Evolutionary conservation across 2,888 invertebrate genomes (phyloP).

Genomic region (Autographa pulchrina): DNA sequence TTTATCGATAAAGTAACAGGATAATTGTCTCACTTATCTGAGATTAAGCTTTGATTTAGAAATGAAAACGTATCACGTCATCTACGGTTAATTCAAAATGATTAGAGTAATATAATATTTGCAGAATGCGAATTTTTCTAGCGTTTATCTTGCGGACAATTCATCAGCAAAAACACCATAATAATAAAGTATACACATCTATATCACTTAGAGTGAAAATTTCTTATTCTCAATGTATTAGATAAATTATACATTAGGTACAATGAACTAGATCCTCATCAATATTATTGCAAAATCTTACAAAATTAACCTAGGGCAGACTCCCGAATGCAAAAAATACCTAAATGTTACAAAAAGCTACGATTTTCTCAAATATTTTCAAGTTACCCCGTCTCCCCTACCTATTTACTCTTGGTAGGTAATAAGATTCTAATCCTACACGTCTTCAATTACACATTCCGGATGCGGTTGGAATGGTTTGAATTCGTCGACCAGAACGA

Average conservation of each 20-base stretch:
- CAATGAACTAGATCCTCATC: too few species aligned
- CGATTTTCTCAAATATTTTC: background rate
- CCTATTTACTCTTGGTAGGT: slow-evolving; percentile 52
- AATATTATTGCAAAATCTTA: too few species aligned
- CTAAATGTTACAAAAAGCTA: background rate
- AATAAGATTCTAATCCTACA: slow-evolving; percentile 59
- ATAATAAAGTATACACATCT: too few species aligned
- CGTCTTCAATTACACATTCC: slow-evolving; percentile 70
- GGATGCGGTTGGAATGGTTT: slow-evolving; percentile 65
- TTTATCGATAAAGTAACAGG: background rate
- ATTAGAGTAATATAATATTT: too few species aligned
- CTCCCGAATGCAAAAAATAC: too few species aligned
- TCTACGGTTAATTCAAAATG: background rate
- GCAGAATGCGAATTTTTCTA: background rate
- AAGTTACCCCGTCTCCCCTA: slow-evolving; percentile 13
- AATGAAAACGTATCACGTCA: background rate
- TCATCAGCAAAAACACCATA: too few species aligned
- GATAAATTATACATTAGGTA: too few species aligned
- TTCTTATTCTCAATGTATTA: too few species aligned
- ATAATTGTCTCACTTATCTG: background rate
- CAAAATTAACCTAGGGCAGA: too few species aligned
- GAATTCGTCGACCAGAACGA: slow-evolving; percentile 63
- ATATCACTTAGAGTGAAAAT: too few species aligned
- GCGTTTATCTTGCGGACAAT: background rate
- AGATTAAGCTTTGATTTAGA: background rate